phyloP scores from a whole-genome alignment of 2,888 invertebrate species.

The Sialis fuliginosa region DNA sequence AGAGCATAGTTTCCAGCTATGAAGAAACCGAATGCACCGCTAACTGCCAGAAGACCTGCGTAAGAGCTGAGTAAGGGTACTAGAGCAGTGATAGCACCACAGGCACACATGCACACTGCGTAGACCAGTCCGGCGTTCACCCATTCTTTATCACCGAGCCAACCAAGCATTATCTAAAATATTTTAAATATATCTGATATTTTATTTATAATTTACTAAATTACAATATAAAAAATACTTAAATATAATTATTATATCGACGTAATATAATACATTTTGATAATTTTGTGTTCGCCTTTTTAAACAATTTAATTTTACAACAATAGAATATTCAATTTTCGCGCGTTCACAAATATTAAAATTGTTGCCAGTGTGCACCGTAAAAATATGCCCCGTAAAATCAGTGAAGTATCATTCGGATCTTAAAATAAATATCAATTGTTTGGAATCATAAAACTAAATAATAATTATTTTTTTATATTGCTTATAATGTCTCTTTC shows the following conservation, averaged over 20 bases:
- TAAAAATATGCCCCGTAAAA: too few species aligned
- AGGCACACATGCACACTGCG: slow-evolving; percentile 58
- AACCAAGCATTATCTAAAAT: slow-evolving; percentile 61
- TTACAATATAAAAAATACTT: background rate
- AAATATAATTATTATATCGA: background rate
- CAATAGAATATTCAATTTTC: background rate
- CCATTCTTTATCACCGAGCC: slow-evolving; percentile 69
- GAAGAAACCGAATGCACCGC: slow-evolving; percentile 74
- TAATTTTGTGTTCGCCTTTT: too few species aligned
- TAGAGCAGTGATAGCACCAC: slow-evolving; percentile 45
- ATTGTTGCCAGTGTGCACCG: too few species aligned
- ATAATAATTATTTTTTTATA: too few species aligned
- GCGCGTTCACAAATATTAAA: too few species aligned
- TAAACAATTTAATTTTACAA: too few species aligned
- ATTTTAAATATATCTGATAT: too few species aligned
- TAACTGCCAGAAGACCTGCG: slow-evolving; percentile 37
- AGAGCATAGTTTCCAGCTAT: slow-evolving; percentile 86
- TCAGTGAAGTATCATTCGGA: too few species aligned
- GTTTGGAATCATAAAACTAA: too few species aligned
- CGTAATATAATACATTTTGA: too few species aligned
- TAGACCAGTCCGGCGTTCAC: slow-evolving; percentile 64
- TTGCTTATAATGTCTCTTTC: too few species aligned
- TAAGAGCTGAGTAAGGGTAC: slow-evolving; percentile 44
- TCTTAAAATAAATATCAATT: too few species aligned
- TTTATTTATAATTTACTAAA: background rate